Evolutionary conservation across 2,888 invertebrate species (phyloP).

Genomic region (Neuroscelio doddi): DNA sequence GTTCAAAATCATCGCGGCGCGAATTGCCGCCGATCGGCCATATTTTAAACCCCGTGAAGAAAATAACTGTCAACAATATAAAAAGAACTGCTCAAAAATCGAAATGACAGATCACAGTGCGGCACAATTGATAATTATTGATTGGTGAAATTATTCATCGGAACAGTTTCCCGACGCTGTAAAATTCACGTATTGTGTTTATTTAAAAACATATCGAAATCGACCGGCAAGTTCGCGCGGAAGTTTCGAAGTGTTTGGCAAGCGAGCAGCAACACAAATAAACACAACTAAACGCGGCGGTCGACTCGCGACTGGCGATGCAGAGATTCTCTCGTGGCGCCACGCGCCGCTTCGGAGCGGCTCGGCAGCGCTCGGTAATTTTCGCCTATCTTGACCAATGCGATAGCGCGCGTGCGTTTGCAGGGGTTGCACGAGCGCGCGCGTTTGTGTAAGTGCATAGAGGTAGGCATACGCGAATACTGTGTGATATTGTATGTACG

Average conservation of each 20-base stretch:
- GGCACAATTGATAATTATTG: too few relatives aligned
- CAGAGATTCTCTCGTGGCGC: slow-evolving; percentile 61
- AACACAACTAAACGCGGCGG: slow-evolving; percentile 57
- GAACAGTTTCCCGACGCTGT: too few relatives aligned
- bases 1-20: too few relatives aligned
- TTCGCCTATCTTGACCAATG: too few relatives aligned
- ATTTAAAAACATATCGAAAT: too few relatives aligned
- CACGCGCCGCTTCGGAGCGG: slow-evolving; percentile 65
- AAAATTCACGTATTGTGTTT: too few relatives aligned
- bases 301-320: slow-evolving; percentile 67
- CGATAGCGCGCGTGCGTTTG: slow-evolving; percentile 37
- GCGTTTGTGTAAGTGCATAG: neutral
- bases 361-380: slow-evolving; percentile 51
- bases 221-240: slow-evolving; percentile 1
- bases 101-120: too few relatives aligned
- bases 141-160: neutral
- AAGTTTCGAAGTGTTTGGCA: slow-evolving; percentile 9
- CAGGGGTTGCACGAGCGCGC: slow-evolving; percentile 1
- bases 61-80: too few relatives aligned
- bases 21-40: too few relatives aligned
- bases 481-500: slow-evolving; percentile 8
- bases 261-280: slow-evolving; percentile 9
- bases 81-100: neutral
- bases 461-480: neutral
- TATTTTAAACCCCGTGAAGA: too few relatives aligned